Base-by-base conservation (phyloP, 2,113 vertebrate species). In the Etheostoma spectabile region DNA sequence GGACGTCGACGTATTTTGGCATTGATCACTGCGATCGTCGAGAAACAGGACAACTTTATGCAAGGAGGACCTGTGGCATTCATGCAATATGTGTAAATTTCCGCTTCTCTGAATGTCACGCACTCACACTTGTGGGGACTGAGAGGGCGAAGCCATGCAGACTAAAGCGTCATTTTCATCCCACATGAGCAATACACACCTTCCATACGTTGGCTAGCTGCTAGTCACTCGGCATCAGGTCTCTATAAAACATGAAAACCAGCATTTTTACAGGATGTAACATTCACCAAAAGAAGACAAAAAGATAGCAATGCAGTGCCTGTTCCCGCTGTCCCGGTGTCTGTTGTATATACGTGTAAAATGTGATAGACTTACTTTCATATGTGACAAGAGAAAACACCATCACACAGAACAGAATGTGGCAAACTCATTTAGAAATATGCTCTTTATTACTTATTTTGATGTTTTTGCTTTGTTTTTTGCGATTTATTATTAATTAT, bases 301-400 rank as follows among this genome's bases (percentile, higher is more conserved):
- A 86, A 86, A 80, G 85, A 91, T 83, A 92, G 88, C 92, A 96
- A 97, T 97, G 96, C 97, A 98, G 98, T 99, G 98, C 98, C 98
- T 99, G 98, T 98, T 97, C 95, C 95, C 96, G 97, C 97, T 97
- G 96, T 97, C 96, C 96, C 95, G 97, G 96, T 97, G 92, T 92
- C 91, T 86, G 85, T 97, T 99, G 97, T 99, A 98, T 96, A 98
- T 98, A 98, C 84, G 96, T 86, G 97, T 97, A 97, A 97, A 97
- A 92, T 97, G 96, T 97, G 97, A 97, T 96, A 96, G 96, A 97
- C 95, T 96, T 96, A 95, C 96, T 97, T 97, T 97, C 96, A 97
- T 96, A 96, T 96, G 95, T 84, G 88, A 86, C 72, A 27, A 68
- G 75, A 80, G 82, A 42, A 81, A 90, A 86, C 66, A 45, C 74